A percentile compares a stretch with the other conserved stretches of the same genome.
These are phyloP conservation scores for Bombyx mandarina DNA, from an alignment of 1,140 invertebrate species.

Conservation along the genomic window DNA sequence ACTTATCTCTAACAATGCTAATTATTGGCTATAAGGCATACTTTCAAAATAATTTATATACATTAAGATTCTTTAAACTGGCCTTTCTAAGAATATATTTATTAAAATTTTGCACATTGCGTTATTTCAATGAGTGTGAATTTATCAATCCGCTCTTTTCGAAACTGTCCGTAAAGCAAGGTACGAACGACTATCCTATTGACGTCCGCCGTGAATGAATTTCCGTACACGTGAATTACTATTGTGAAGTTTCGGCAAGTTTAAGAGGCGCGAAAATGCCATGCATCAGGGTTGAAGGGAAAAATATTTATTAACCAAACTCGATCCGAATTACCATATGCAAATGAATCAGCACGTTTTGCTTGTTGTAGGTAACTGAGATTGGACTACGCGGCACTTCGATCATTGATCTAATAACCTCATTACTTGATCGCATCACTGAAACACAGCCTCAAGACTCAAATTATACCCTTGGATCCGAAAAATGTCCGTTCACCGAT, in stretches of 20 bases:
- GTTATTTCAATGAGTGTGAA: too few relatives aligned
- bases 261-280: conserved; percentile 7
- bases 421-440: conserved; percentile 29
- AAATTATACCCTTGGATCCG: conserved; percentile 24
- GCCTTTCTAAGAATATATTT: too few relatives aligned
- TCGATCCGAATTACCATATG: conserved; percentile 47
- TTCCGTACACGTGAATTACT: neutral
- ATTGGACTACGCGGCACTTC: conserved; percentile 61
- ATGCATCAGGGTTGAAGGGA: conserved; percentile 1
- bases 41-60: too few relatives aligned
- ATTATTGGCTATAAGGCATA: too few relatives aligned
- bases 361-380: conserved; percentile 38
- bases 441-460: conserved; percentile 7
- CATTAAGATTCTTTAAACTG: too few relatives aligned
- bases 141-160: neutral
- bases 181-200: conserved; percentile 2
- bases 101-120: too few relatives aligned
- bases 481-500: conserved; percentile 40
- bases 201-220: conserved; percentile 6
- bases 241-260: neutral
- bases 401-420: conserved; percentile 63
- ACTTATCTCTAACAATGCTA: too few relatives aligned
- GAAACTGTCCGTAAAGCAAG: neutral
- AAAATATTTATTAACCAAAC: conserved; percentile 12
- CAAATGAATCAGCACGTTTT: conserved; percentile 66